A percentile compares a stretch with the other conserved stretches of the same genome.
Conservation (phyloP, 2,888 invertebrate species). For the Tolmerus cingulatus region DNA sequence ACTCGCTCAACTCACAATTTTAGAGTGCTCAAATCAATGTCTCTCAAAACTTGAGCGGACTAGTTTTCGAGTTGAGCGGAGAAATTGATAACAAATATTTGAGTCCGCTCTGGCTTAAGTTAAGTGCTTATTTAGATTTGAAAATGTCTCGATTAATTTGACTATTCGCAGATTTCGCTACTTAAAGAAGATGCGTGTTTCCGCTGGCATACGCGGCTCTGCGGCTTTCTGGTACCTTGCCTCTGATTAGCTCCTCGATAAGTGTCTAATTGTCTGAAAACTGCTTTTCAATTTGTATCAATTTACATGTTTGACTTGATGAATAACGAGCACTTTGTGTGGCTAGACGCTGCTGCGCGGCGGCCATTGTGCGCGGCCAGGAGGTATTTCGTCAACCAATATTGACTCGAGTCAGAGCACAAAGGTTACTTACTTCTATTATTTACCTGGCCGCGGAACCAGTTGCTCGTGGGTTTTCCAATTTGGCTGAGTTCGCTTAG, state of each 20-base stretch:
- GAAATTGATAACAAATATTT: too few species aligned
- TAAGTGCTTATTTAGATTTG: too few species aligned
- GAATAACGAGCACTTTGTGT: slow-evolving; percentile 13
- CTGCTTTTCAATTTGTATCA: slow-evolving; percentile 23
- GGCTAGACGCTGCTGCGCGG: neutral
- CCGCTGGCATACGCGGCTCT: neutral
- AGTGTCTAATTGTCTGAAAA: slow-evolving; percentile 21
- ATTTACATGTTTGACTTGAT: slow-evolving; percentile 8
- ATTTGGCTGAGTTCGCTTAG: neutral
- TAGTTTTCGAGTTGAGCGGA: too few species aligned
- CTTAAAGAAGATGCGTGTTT: neutral
- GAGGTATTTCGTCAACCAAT: slow-evolving; percentile 26
- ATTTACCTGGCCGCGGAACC: slow-evolving; percentile 3
- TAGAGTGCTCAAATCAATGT: too few species aligned
- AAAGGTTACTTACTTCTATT: slow-evolving; percentile 32
- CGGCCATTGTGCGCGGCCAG: neutral
- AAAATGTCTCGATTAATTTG: neutral
- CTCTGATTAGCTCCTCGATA: neutral
- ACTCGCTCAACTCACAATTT: too few species aligned
- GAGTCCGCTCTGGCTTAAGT: too few species aligned
- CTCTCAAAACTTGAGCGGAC: too few species aligned
- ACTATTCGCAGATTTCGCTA: neutral
- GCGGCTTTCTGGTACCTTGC: neutral
- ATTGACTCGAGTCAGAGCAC: slow-evolving; percentile 32
- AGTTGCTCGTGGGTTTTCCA: slow-evolving; percentile 21